A percentile compares a stretch with the other conserved stretches of the same genome.
Conservation (phyloP, 1,140 invertebrate species). For the Leguminivora glycinivorella region DNA sequence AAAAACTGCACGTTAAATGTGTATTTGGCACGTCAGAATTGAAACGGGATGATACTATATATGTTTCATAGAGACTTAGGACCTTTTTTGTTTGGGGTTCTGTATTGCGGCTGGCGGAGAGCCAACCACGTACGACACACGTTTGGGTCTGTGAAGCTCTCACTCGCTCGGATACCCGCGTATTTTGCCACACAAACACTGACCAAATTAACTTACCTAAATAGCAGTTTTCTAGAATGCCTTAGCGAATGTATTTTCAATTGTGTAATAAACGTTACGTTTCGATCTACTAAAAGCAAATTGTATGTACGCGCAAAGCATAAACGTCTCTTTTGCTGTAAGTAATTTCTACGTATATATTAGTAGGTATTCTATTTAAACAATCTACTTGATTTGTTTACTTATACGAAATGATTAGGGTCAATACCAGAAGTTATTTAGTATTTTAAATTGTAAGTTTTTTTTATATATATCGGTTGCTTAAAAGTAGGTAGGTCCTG, state of each 20-base stretch:
- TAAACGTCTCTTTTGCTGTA: too few species aligned
- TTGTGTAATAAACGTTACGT: not conserved
- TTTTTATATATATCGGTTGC: too few species aligned
- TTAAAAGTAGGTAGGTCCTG: too few species aligned
- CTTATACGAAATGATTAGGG: too few species aligned
- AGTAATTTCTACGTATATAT: too few species aligned
- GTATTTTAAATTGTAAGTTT: too few species aligned
- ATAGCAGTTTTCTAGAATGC: not conserved
- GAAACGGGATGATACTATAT: not conserved
- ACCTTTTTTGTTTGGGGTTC: not conserved
- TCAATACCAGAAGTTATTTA: too few species aligned
- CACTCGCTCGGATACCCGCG: slow-evolving; percentile 47
- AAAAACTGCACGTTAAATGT: slow-evolving; percentile 69
- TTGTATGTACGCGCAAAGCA: not conserved
- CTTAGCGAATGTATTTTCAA: not conserved
- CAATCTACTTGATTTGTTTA: too few species aligned
- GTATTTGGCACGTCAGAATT: not conserved
- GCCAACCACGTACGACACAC: slow-evolving; percentile 58
- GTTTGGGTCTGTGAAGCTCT: slow-evolving; percentile 65
- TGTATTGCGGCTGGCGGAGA: slow-evolving; percentile 62
- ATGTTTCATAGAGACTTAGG: not conserved
- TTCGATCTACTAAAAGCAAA: not conserved
- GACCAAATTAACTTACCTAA: slow-evolving; percentile 30
- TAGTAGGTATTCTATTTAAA: too few species aligned
- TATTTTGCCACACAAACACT: slow-evolving; percentile 64